phyloP scores from a whole-genome alignment of 2,888 invertebrate species.

The Agrochola circellaris region DNA sequence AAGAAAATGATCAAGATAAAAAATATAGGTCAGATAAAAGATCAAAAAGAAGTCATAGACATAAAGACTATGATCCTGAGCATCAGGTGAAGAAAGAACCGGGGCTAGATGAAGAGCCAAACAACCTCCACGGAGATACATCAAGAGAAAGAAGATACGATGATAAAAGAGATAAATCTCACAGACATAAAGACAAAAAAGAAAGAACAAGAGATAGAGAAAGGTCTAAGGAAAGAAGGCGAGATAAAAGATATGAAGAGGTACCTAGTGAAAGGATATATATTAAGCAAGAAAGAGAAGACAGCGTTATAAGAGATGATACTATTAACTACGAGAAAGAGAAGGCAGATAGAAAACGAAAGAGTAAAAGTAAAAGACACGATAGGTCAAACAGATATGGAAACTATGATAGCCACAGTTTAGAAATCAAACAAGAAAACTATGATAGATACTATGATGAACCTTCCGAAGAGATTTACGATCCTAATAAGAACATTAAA shows the following conservation, averaged over 20 bases:
- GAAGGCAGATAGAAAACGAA: conserved; percentile 1
- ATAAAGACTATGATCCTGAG: conserved; percentile 6
- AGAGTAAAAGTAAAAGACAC: conserved; percentile 5
- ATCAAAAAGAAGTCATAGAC: conserved; percentile 1
- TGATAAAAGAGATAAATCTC: conserved; percentile 14
- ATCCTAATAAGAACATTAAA: conserved; percentile 51
- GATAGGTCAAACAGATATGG: conserved; percentile 22
- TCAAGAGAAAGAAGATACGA: conserved; percentile 22
- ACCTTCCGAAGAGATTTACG: conserved; percentile 31
- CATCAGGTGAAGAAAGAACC: conserved; percentile 15
- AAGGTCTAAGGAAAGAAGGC: conserved; percentile 38
- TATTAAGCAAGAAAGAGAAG: conserved; percentile 39
- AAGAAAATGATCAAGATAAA: conserved; percentile 2
- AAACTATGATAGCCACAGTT: background rate
- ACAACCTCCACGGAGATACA: background rate
- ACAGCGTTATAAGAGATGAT: conserved; percentile 4
- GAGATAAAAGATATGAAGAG: conserved; percentile 27
- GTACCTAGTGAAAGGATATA: conserved; percentile 8
- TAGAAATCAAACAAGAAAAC: conserved; percentile 38
- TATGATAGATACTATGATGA: conserved; percentile 34
- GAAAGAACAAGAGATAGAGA: conserved; percentile 33
- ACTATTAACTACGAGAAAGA: background rate
- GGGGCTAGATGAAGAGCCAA: background rate
- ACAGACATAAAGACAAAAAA: conserved; percentile 41
- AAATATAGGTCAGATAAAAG: conserved; percentile 17